Percentiles rank a stretch among this genome's conserved stretches.
Conservation (phyloP, 2,797 vertebrate species). For the Pangasius macronema region DNA sequence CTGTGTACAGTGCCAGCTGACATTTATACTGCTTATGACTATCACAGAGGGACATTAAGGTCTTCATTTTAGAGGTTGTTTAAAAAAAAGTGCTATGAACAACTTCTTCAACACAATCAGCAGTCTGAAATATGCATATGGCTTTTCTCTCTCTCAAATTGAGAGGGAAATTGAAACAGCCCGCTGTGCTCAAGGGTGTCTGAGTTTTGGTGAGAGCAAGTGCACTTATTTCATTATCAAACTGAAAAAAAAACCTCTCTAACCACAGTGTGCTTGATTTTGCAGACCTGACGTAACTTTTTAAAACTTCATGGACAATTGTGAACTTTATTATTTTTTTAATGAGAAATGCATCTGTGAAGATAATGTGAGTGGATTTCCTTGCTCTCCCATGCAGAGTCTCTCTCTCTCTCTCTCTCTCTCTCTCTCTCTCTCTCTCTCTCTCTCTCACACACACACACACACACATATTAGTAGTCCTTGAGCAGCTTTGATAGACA, state of each 20-base stretch:
- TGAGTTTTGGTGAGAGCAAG: slow-evolving; percentile 19
- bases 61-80: background rate
- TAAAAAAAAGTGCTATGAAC: slow-evolving; percentile 16
- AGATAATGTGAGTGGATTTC: background rate
- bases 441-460: background rate
- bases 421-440: too few species aligned
- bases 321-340: slow-evolving; percentile 15
- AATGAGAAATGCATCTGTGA: slow-evolving; percentile 25
- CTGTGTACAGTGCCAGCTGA: background rate
- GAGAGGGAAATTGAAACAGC: slow-evolving; percentile 27
- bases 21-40: background rate
- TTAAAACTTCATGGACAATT: slow-evolving; percentile 38
- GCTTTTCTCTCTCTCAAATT: slow-evolving; percentile 21
- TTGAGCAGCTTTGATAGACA: slow-evolving; percentile 8
- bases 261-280: slow-evolving; percentile 24
- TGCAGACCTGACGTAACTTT: slow-evolving; percentile 33
- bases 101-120: slow-evolving; percentile 25
- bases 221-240: slow-evolving; percentile 44
- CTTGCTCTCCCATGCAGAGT: background rate
- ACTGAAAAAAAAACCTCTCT: background rate
- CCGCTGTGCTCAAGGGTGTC: slow-evolving; percentile 30
- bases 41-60: background rate
- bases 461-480: background rate
- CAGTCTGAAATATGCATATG: slow-evolving; percentile 21
- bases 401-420: too few species aligned